A percentile compares a stretch with the other conserved stretches of the same genome.
These are phyloP conservation scores for Apis florea DNA, from an alignment of 1,140 invertebrate genomes.

Conservation along the genomic window DNA sequence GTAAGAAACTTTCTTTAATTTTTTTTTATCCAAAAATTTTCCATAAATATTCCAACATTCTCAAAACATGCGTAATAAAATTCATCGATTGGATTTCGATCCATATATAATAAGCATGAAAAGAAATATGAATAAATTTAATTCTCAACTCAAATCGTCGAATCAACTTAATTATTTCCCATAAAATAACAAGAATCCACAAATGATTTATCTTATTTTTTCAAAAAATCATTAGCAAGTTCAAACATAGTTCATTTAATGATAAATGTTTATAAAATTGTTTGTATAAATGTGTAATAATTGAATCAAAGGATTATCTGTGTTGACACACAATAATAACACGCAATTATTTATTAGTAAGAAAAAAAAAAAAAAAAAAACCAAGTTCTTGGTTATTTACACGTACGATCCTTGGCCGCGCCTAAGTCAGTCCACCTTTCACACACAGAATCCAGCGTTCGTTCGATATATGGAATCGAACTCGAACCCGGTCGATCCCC, in stretches of 20 bases:
- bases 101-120: accelerated
- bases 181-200: too few relatives aligned
- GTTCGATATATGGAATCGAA: neutral
- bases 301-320: neutral
- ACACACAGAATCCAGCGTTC: constrained; percentile 52
- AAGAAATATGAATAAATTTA: too few relatives aligned
- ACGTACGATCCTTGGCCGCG: constrained; percentile 49
- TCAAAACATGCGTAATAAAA: too few relatives aligned
- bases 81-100: too few relatives aligned
- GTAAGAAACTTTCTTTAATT: neutral
- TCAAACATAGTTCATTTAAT: too few relatives aligned
- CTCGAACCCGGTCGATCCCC: constrained; percentile 9
- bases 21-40: neutral
- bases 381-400: constrained; percentile 26
- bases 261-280: too few relatives aligned
- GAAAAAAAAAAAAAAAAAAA: constrained; percentile 10
- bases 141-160: too few relatives aligned
- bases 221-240: too few relatives aligned
- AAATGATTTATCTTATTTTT: too few relatives aligned
- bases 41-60: neutral
- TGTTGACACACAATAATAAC: too few relatives aligned
- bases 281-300: too few relatives aligned
- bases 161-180: too few relatives aligned
- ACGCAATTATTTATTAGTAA: neutral
- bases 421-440: constrained; percentile 60